These are phyloP conservation scores for Podocnemis expansa DNA, from an alignment of 2,113 vertebrate species.

Conservation along the genomic window DNA sequence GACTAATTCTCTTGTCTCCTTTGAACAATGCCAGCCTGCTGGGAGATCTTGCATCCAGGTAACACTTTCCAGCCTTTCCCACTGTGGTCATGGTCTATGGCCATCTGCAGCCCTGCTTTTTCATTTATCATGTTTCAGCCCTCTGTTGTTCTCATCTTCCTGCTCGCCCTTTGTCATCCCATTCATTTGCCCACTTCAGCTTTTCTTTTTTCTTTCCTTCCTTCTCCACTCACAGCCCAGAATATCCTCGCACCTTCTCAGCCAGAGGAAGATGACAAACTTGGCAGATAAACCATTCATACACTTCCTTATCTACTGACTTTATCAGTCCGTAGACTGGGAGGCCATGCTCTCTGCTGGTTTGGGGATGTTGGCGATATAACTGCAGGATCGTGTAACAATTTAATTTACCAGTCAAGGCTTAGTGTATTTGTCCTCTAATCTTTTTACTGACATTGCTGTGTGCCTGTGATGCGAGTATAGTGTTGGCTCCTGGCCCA, in stretches of 20 bases:
- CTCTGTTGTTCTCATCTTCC: neutral
- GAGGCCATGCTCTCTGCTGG: neutral
- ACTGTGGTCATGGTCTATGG: neutral
- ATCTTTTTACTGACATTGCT: too few relatives aligned
- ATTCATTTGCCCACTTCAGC: neutral
- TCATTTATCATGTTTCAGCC: neutral
- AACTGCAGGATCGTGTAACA: too few relatives aligned
- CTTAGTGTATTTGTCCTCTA: too few relatives aligned
- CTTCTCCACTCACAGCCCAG: neutral
- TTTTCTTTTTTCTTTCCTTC: neutral
- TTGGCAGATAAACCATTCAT: neutral
- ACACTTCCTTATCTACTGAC: too few relatives aligned
- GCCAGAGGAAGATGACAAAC: neutral
- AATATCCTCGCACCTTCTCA: neutral
- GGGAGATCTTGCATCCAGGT: constrained; percentile 97
- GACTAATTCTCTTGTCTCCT: constrained; percentile 72
- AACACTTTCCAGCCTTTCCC: constrained; percentile 55
- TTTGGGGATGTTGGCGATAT: neutral
- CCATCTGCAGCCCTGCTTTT: neutral
- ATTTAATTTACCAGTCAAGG: too few relatives aligned
- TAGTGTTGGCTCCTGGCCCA: too few relatives aligned
- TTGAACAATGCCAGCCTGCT: constrained; percentile 79
- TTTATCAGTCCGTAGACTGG: neutral
- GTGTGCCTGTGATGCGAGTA: too few relatives aligned
- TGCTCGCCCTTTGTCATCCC: neutral